These are phyloP conservation scores for Discoglossus pictus DNA, from an alignment of 2,797 vertebrate genomes.

Conservation along the genomic window DNA sequence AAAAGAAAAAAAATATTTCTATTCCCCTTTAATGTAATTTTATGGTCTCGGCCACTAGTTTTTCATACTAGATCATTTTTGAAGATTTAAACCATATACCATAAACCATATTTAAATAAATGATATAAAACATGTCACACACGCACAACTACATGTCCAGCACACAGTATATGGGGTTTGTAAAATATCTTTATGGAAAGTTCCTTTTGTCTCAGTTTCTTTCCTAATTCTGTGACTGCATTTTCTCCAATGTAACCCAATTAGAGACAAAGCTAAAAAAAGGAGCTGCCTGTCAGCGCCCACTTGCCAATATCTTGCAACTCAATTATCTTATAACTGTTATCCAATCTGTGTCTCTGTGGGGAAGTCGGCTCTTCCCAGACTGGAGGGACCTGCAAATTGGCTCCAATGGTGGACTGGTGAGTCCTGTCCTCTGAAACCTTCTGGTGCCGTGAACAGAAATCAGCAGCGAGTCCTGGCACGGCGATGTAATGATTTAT, in stretches of 20 bases:
- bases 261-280: slow-evolving; percentile 37
- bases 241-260: slow-evolving; percentile 27
- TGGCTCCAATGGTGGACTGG: slow-evolving; percentile 46
- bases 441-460: background rate
- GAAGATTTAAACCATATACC: no score
- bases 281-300: slow-evolving; percentile 52
- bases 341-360: slow-evolving; percentile 64
- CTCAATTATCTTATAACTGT: slow-evolving; percentile 64
- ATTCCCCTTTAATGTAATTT: no score
- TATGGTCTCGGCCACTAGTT: no score
- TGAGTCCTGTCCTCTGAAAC: background rate
- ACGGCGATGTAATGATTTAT: no score
- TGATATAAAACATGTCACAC: no score
- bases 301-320: slow-evolving; percentile 57
- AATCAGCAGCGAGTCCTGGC: no score
- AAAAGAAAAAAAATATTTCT: no score
- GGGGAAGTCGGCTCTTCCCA: slow-evolving; percentile 51
- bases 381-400: slow-evolving; percentile 60
- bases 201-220: background rate
- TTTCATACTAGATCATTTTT: no score
- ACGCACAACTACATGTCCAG: no score
- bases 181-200: background rate
- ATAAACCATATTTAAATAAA: no score
- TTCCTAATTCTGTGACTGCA: slow-evolving; percentile 1
- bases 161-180: no score